Conservation (phyloP, 2,888 invertebrate genomes). For the Ptychoptera contaminata region DNA sequence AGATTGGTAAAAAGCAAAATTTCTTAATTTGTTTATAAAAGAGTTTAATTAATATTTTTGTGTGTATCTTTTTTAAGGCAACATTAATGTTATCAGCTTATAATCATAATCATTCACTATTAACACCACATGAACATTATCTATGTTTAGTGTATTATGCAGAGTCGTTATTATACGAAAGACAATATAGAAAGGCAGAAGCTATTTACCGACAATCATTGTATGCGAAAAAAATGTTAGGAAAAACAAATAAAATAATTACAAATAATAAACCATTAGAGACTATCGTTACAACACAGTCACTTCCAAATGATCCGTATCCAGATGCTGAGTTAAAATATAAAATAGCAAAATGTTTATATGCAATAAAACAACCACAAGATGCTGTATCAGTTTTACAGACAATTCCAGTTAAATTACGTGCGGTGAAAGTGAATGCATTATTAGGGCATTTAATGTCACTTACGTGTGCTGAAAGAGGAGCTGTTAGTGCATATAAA, state of each 20-base stretch:
- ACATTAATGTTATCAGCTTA: constrained; percentile 45
- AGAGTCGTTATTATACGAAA: constrained; percentile 48
- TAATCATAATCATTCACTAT: constrained; percentile 39
- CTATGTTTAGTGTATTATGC: constrained; percentile 53
- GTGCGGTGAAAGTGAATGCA: constrained; percentile 60
- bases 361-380: constrained; percentile 45
- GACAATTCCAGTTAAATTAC: constrained; percentile 40
- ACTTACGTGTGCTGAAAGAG: constrained; percentile 49
- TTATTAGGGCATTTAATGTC: constrained; percentile 58
- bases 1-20: constrained; percentile 39
- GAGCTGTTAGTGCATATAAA: constrained; percentile 59
- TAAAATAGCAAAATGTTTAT: constrained; percentile 51
- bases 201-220: constrained; percentile 47
- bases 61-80: constrained; percentile 34
- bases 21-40: background rate
- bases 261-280: constrained; percentile 16
- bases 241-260: constrained; percentile 19
- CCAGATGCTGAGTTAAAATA: constrained; percentile 53
- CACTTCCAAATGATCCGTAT: constrained; percentile 19
- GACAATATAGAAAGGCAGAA: constrained; percentile 52
- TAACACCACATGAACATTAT: constrained; percentile 42
- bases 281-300: constrained; percentile 3
- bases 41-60: too few relatives aligned
- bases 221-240: constrained; percentile 25
- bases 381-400: constrained; percentile 33